phyloP scores from a whole-genome alignment of 2,797 vertebrate species.

The Pangasius macronema region DNA sequence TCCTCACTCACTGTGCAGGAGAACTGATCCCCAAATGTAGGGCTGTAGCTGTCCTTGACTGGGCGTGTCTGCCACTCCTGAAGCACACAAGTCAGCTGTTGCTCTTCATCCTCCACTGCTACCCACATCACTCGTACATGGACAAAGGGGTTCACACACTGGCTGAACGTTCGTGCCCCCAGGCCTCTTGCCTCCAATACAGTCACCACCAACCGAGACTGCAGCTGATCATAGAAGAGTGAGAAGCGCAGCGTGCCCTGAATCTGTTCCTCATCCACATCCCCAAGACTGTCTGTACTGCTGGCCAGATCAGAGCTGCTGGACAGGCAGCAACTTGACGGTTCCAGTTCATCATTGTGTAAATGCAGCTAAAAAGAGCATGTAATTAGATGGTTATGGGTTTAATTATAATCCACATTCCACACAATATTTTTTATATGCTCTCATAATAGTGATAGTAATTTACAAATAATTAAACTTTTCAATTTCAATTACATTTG shows the following conservation, averaged over 20 bases:
- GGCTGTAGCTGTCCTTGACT: slow-evolving; percentile 71
- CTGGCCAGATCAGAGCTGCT: slow-evolving; percentile 48
- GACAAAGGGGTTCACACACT: slow-evolving; percentile 63
- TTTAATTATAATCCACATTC: not conserved
- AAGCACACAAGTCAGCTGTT: slow-evolving; percentile 65
- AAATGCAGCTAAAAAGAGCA: slow-evolving; percentile 58
- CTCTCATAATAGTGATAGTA: not conserved
- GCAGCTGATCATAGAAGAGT: slow-evolving; percentile 67
- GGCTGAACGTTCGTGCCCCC: slow-evolving; percentile 41
- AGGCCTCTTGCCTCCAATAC: slow-evolving; percentile 70
- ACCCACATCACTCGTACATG: slow-evolving; percentile 66
- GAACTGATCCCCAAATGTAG: slow-evolving; percentile 76
- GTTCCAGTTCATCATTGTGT: slow-evolving; percentile 51
- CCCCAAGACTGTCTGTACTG: slow-evolving; percentile 42
- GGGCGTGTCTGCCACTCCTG: slow-evolving; percentile 72
- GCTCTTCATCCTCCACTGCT: slow-evolving; percentile 50
- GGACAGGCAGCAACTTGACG: slow-evolving; percentile 55
- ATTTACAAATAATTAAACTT: not conserved
- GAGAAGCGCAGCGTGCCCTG: slow-evolving; percentile 70
- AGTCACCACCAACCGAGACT: slow-evolving; percentile 69
- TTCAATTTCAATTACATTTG: no score
- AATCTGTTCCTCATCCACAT: slow-evolving; percentile 52
- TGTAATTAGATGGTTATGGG: not conserved
- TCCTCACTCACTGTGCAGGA: slow-evolving; percentile 67
- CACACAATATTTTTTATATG: not conserved